phyloP scores from a whole-genome alignment of 2,113 vertebrate species.

The Origma solitaria region DNA sequence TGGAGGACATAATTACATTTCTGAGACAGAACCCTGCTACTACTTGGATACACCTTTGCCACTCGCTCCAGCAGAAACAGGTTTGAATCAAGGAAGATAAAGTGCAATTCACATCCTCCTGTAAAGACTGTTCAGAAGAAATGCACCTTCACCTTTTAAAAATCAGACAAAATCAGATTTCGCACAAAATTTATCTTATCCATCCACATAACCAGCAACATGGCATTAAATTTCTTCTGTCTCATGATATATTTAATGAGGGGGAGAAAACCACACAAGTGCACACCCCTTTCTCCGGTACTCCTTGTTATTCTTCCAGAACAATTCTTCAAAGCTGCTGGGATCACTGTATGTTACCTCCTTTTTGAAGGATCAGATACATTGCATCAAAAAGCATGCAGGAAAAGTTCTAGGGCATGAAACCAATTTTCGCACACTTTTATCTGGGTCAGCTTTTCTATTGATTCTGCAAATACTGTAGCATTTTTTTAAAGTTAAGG shows the following conservation, averaged over 20 bases:
- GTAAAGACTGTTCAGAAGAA: neutral
- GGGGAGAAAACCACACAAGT: neutral
- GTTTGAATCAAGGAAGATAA: neutral
- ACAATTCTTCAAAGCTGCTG: conserved; percentile 54
- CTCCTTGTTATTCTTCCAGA: conserved; percentile 41
- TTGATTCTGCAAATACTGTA: conserved; percentile 25
- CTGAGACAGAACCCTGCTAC: neutral
- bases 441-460: conserved; percentile 61
- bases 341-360: conserved; percentile 36
- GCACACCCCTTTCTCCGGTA: neutral
- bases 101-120: neutral
- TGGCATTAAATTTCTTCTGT: neutral
- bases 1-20: neutral
- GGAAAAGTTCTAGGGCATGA: conserved; percentile 58
- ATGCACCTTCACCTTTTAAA: neutral
- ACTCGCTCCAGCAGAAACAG: neutral
- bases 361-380: conserved; percentile 53
- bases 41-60: neutral
- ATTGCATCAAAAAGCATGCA: conserved; percentile 47
- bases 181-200: neutral
- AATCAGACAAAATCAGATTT: neutral
- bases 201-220: neutral
- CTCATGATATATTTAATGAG: neutral
- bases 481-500: neutral
- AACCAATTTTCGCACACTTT: conserved; percentile 52